Conservation (phyloP, 2,888 invertebrate genomes). For the Standfussiana lucernea region DNA sequence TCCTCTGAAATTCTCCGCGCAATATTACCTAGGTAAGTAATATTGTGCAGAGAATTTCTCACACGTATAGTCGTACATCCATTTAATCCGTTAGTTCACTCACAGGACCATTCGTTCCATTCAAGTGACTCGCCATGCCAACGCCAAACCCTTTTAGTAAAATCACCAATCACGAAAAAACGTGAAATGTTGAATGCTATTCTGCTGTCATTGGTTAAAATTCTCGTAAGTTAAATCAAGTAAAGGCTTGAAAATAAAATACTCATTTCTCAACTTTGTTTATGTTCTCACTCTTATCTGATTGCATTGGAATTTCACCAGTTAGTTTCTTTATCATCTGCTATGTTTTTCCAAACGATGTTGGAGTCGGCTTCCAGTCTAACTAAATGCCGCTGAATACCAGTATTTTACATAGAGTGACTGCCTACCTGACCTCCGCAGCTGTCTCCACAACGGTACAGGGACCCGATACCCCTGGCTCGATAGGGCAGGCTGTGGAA, state of each 20-base stretch:
- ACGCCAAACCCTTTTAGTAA: slow-evolving; percentile 30
- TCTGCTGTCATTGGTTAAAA: background rate
- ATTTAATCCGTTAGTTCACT: background rate
- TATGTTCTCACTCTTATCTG: background rate
- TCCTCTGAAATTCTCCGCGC: background rate
- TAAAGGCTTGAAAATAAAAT: background rate
- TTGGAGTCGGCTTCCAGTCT: background rate
- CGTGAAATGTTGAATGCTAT: background rate
- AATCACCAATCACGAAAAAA: slow-evolving; percentile 34
- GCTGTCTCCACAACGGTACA: background rate
- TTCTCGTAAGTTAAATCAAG: background rate
- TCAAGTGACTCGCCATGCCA: background rate
- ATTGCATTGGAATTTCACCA: background rate
- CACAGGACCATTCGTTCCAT: slow-evolving; percentile 18
- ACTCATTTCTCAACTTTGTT: background rate
- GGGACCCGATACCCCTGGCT: background rate
- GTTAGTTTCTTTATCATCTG: background rate
- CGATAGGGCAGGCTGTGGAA: background rate
- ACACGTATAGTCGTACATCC: background rate
- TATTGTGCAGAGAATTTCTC: background rate
- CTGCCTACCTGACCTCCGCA: background rate
- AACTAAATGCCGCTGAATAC: background rate
- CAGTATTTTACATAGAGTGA: background rate
- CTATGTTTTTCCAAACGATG: background rate
- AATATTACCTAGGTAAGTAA: background rate